Evolutionary conservation across 2,113 vertebrate species (phyloP).

Genomic region (Myiopsitta monachus): DNA sequence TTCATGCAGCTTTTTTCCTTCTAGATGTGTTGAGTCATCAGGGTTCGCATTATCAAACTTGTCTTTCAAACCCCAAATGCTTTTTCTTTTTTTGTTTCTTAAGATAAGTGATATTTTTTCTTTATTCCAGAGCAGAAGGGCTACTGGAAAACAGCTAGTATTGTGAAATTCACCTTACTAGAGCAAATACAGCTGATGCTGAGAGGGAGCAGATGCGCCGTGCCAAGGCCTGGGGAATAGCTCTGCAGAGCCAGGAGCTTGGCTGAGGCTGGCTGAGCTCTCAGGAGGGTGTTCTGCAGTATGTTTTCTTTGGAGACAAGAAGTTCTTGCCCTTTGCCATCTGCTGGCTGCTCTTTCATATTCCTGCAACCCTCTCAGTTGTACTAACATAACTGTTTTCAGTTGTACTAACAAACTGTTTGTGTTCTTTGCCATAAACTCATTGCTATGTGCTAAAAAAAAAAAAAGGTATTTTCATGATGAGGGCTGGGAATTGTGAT

Average conservation of each 20-base stretch:
- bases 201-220: not conserved
- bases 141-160: not conserved
- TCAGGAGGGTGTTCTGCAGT: conserved; percentile 21
- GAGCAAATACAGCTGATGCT: not conserved
- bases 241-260: conserved; percentile 6
- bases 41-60: not conserved
- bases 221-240: not conserved
- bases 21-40: not conserved
- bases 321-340: conserved; percentile 34
- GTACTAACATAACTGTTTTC: not conserved
- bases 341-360: not conserved
- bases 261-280: not conserved
- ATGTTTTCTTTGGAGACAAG: conserved; percentile 50
- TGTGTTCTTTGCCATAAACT: not conserved
- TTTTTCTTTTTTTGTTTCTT: not conserved
- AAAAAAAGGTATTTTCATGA: not conserved
- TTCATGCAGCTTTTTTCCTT: not conserved
- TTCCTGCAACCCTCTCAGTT: not conserved
- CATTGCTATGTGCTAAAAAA: not conserved
- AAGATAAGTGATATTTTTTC: not conserved
- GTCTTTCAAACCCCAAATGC: not conserved
- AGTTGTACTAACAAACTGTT: not conserved
- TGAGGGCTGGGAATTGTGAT: not conserved
- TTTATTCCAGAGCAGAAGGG: not conserved
- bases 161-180: conserved; percentile 24